A percentile compares a stretch with the other conserved stretches of the same genome.
These are phyloP conservation scores for Candoia aspera DNA, from an alignment of 2,113 vertebrate species.

Conservation along the genomic window DNA sequence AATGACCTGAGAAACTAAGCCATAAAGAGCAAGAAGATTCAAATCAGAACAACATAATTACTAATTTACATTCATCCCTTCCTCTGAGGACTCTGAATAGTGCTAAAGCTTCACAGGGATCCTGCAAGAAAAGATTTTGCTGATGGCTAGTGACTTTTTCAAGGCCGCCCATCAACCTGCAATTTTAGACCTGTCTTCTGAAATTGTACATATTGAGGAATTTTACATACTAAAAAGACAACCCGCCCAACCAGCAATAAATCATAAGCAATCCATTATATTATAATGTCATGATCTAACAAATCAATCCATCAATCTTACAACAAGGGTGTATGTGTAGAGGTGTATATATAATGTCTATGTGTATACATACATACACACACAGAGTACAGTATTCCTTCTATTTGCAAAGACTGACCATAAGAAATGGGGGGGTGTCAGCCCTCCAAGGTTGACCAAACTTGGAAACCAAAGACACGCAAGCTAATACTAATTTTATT, in stretches of 20 bases:
- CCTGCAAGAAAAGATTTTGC: not conserved
- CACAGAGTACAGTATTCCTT: not conserved
- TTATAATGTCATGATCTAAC: not conserved
- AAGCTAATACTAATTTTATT: not conserved
- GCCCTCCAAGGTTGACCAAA: not conserved
- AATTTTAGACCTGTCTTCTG: not conserved
- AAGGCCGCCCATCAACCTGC: not conserved
- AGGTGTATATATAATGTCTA: not conserved
- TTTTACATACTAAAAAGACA: not conserved
- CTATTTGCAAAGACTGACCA: not conserved
- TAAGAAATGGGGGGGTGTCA: not conserved
- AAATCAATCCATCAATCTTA: not conserved
- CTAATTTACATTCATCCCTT: not conserved
- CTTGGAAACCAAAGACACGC: not conserved
- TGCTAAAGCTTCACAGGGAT: not conserved
- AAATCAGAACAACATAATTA: not conserved
- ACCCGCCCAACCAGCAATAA: not conserved
- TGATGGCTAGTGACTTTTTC: not conserved
- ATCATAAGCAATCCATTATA: not conserved
- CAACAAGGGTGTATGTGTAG: not conserved
- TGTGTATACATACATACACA: not conserved
- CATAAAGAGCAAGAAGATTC: not conserved
- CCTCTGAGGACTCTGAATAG: not conserved
- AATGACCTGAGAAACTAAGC: not conserved
- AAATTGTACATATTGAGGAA: not conserved